Percentiles rank a stretch among this genome's conserved stretches.
These are phyloP conservation scores for Salvator merianae DNA, from an alignment of 2,113 vertebrate genomes.

Conservation along the genomic window DNA sequence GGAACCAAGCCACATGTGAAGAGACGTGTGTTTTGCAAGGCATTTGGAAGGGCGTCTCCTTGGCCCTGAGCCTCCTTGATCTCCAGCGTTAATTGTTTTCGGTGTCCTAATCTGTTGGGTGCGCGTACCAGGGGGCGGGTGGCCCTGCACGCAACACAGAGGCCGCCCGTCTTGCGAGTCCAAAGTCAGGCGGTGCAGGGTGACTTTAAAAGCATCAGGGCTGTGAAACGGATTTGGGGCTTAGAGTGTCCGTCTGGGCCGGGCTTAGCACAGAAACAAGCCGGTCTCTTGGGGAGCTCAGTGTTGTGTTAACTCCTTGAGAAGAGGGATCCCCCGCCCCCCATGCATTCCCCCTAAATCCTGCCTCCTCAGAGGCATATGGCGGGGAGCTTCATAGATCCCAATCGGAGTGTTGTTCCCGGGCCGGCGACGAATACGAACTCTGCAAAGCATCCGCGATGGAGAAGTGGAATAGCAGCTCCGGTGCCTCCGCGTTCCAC, in stretches of 20 bases:
- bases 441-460: neutral
- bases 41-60: conserved; percentile 25
- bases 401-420: neutral
- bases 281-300: neutral
- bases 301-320: neutral
- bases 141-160: fast-evolving
- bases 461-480: conserved; percentile 68
- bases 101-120: neutral
- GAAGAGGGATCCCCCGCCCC: neutral
- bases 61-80: conserved; percentile 42
- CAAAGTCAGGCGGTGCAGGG: neutral
- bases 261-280: conserved; percentile 22
- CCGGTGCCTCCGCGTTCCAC: conserved; percentile 70
- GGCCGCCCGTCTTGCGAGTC: neutral
- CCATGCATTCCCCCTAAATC: neutral
- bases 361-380: neutral
- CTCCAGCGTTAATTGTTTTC: neutral
- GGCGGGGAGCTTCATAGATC: neutral
- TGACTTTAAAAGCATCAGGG: neutral
- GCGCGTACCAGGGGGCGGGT: neutral
- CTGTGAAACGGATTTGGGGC: neutral
- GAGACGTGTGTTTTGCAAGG: conserved; percentile 40
- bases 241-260: neutral
- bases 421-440: neutral
- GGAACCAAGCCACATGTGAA: conserved; percentile 4